Base-by-base conservation (phyloP, 1,140 invertebrate genomes). In the Prorops nasuta region DNA sequence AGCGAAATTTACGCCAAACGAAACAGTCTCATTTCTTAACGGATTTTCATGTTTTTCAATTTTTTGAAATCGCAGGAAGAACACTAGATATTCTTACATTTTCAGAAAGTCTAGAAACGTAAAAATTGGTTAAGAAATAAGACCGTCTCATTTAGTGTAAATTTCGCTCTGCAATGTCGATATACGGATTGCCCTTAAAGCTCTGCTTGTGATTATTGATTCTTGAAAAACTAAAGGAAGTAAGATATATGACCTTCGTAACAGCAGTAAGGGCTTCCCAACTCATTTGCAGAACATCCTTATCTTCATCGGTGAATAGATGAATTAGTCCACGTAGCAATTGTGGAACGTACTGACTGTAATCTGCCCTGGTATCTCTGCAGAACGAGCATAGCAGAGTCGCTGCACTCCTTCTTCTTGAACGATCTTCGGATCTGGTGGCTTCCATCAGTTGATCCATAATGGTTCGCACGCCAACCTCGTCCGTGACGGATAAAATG, bases 251-350 rank as follows among this genome's bases (percentile, higher is more conserved):
- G n/a, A 86, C 85, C 78, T 94, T 95, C 2, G 92, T 92, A 45
- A 98, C 88, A 36, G 94, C 89, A 72, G 88, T 87, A 14, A 98
- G 78, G 39, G 93, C 92, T 66, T 95, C 91, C 90, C 92, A 96
- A 19, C 88, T 85, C 67, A 90, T 86, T 43, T 89, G 84, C 35
- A 98, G 76, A 16, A 98, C 87, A 58, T 87, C 86, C 42, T 86
- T 84, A 61, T 98, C 89, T 1, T 74, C 76, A 56, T 93, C 90
- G 1, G 86, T 90, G 64, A 96, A 89, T 34, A 97, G 77, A 65
- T 88, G 85, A 49, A 98, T 88, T 36, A 98, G 79, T 14, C 91
- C 92, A 6, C 94, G 83, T 28, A 97, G 78, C 34, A 98, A 78
- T 78, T 94, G 91, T 17, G 92, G 86, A 32, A 96, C 86, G 74